Base-by-base conservation (phyloP, 2,888 invertebrate genomes). In the Pelosia muscerda region DNA sequence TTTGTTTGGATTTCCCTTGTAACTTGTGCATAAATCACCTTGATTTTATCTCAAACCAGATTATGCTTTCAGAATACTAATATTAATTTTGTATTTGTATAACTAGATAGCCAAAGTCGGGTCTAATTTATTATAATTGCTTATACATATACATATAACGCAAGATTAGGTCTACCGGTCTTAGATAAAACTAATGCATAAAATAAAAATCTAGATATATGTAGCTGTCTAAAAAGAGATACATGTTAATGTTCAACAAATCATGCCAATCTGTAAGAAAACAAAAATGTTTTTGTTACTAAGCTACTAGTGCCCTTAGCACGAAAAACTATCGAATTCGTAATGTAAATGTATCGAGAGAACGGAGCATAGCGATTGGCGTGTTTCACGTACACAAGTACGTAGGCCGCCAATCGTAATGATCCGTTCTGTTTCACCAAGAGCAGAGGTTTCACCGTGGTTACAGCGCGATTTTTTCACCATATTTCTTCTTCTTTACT, bases 1-100 rank as follows among this genome's bases (percentile, higher is more conserved):
- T 57, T 49, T 62, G 15, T 49, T 57, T 28, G 28, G 38, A 31
- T 25, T 61, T 34, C 13, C 22, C 22, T 56, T 60, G 54, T 23
- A 34, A 66, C 22, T 54, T n/a, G 62, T 26, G 55, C n/a, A n/a
- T 60, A 38, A 55, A 65, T 59, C 53, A 63, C 19, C 19, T 54
- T 55, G 54, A 34, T 34, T 19, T 28, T 63, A 55, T 54, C 34
- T 25, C 5, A 61, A 61, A 61, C 42, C 26, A 22, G 61, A 23
- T 55, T 15, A 25, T 25, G 25, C 42, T 23, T 49, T 13, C n/a
- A 22, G 58, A 15, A 59, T 59, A 0, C 6, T 13, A 59, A 53
- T 28, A 26, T 26, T 15, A 5, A 54, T 23, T 9, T 54, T 55
- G 13, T 13, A 55, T 55, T 55, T 55, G 15, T 26, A 55, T 55